Conservation (phyloP, 2,888 invertebrate genomes). For the Cyrtodaria siliqua region DNA sequence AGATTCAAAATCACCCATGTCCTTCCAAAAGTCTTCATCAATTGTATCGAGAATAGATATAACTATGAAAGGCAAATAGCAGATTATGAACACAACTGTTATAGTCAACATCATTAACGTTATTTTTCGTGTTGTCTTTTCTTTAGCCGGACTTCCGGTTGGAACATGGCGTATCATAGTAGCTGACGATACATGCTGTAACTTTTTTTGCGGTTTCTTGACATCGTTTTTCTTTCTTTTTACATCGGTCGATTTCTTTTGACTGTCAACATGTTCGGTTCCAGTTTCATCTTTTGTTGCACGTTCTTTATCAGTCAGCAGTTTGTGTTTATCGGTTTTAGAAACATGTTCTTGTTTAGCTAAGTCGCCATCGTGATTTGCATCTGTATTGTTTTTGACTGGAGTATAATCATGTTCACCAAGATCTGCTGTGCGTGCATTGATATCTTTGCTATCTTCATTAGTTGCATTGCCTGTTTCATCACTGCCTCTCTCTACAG, state of each 20-base stretch:
- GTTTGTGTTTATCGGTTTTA: neutral
- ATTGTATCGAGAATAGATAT: constrained; percentile 43
- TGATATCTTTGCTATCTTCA: neutral
- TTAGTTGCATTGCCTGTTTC: neutral
- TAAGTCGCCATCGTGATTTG: too few species aligned
- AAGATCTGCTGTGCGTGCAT: neutral
- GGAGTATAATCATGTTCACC: neutral
- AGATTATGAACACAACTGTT: constrained; percentile 56
- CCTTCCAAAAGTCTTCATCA: constrained; percentile 39
- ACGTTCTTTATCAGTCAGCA: neutral
- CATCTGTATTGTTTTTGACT: neutral
- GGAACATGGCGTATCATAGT: constrained; percentile 38
- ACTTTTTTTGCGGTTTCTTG: neutral
- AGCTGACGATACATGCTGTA: constrained; percentile 8
- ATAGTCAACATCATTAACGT: constrained; percentile 66
- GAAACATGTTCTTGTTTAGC: neutral
- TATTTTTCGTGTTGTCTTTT: constrained; percentile 62
- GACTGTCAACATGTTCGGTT: neutral
- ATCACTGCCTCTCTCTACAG: neutral
- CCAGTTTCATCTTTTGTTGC: neutral
- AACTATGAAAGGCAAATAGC: constrained; percentile 58
- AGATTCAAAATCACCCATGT: constrained; percentile 8
- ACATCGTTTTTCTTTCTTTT: neutral
- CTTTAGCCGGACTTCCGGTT: constrained; percentile 1
- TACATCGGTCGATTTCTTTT: neutral